These are phyloP conservation scores for Nemapogon koenigi DNA, from an alignment of 2,888 invertebrate genomes.

Conservation along the genomic window DNA sequence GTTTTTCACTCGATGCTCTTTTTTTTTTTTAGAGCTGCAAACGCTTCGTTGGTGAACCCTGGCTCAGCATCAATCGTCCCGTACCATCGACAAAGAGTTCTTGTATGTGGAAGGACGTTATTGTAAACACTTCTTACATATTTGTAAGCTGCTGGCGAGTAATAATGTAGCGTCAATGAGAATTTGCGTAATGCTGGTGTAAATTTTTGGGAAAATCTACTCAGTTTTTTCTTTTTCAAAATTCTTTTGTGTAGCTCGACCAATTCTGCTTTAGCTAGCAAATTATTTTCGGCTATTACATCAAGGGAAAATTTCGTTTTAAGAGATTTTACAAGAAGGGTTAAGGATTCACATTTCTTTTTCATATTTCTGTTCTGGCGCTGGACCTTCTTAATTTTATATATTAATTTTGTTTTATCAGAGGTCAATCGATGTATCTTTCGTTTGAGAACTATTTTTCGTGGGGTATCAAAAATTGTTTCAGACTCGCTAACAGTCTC, in stretches of 20 bases:
- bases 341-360: too few relatives aligned
- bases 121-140: conserved; percentile 6
- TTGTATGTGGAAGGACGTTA: conserved; percentile 7
- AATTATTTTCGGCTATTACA: too few relatives aligned
- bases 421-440: too few relatives aligned
- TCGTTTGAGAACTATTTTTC: conserved; percentile 3
- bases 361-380: conserved; percentile 11
- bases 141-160: background rate
- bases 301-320: too few relatives aligned
- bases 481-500: too few relatives aligned
- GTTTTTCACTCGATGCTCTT: background rate
- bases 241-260: too few relatives aligned
- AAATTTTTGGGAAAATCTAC: background rate
- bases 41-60: conserved; percentile 14
- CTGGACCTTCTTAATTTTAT: conserved; percentile 12
- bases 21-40: conserved; percentile 5
- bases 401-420: too few relatives aligned
- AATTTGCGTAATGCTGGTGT: background rate
- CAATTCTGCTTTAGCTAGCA: too few relatives aligned
- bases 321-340: background rate
- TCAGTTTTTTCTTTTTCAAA: too few relatives aligned
- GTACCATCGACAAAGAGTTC: conserved; percentile 10
- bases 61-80: conserved; percentile 10
- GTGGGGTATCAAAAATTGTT: conserved; percentile 15
- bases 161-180: background rate